phyloP scores from a whole-genome alignment of 37 sponge, comb jelly and placozoan genomes.

The Chondrilla cf. caribensis region DNA sequence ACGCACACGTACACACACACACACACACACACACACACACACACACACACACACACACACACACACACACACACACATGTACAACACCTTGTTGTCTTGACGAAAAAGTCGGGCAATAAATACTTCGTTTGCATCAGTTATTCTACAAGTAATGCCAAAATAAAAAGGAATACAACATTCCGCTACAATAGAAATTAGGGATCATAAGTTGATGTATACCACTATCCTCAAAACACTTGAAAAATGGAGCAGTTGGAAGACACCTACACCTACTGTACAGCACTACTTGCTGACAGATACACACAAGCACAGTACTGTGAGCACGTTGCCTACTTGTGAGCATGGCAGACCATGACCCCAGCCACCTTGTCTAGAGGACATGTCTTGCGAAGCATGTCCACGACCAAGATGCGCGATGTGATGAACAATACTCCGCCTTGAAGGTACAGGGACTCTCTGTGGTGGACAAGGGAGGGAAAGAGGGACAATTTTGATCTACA shows the following conservation, averaged over 20 bases:
- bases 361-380: constrained; percentile 80
- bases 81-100: constrained; percentile 74
- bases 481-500: no score
- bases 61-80: no score
- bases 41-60: no score
- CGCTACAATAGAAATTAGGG: no score
- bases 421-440: constrained; percentile 93
- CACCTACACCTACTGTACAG: neutral
- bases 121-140: constrained; percentile 54
- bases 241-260: no score
- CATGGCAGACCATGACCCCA: constrained; percentile 80
- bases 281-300: no score
- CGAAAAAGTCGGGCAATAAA: constrained; percentile 91
- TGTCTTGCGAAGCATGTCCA: constrained; percentile 79
- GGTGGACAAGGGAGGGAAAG: neutral
- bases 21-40: no score
- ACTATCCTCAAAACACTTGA: no score
- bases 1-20: no score
- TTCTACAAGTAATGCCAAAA: no score
- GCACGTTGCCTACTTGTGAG: constrained; percentile 64
- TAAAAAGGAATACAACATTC: no score
- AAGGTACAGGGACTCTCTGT: constrained; percentile 79
- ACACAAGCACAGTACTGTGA: neutral
- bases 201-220: no score
- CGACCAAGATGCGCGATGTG: constrained; percentile 91